A percentile compares a stretch with the other conserved stretches of the same genome.
phyloP scores from a whole-genome alignment of 2,797 vertebrate genomes.

The Chelmon rostratus region DNA sequence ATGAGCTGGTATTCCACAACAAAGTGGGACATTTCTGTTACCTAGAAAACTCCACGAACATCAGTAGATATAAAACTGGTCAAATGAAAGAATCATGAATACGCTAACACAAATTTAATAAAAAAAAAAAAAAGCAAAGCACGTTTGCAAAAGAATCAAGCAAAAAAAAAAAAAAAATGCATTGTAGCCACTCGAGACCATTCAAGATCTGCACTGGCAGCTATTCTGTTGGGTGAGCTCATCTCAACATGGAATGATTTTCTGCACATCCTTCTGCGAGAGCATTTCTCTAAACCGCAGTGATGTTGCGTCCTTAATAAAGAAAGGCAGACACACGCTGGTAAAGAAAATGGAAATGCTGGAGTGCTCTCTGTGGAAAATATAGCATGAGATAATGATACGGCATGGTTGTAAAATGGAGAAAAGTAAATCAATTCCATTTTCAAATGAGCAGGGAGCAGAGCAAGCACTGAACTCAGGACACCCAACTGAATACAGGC shows the following conservation, averaged over 20 bases:
- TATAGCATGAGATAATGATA: constrained; percentile 55
- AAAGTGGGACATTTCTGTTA: constrained; percentile 37
- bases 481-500: constrained; percentile 50
- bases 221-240: constrained; percentile 56
- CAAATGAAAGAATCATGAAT: constrained; percentile 68
- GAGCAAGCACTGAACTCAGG: constrained; percentile 52
- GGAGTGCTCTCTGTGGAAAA: constrained; percentile 50
- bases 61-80: constrained; percentile 47
- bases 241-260: constrained; percentile 52
- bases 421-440: constrained; percentile 56
- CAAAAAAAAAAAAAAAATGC: constrained; percentile 61
- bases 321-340: constrained; percentile 25
- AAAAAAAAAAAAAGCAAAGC: constrained; percentile 74
- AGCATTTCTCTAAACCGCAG: constrained; percentile 25
- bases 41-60: constrained; percentile 12
- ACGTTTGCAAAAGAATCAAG: constrained; percentile 73
- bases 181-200: constrained; percentile 59
- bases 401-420: constrained; percentile 65
- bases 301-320: constrained; percentile 35
- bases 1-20: constrained; percentile 43
- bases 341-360: constrained; percentile 47
- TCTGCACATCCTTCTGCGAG: constrained; percentile 8
- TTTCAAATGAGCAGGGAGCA: constrained; percentile 64
- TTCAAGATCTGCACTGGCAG: constrained; percentile 35
- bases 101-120: constrained; percentile 50